phyloP scores from a whole-genome alignment of 2,797 vertebrate species.

The Muraenolepis orangiensis region DNA sequence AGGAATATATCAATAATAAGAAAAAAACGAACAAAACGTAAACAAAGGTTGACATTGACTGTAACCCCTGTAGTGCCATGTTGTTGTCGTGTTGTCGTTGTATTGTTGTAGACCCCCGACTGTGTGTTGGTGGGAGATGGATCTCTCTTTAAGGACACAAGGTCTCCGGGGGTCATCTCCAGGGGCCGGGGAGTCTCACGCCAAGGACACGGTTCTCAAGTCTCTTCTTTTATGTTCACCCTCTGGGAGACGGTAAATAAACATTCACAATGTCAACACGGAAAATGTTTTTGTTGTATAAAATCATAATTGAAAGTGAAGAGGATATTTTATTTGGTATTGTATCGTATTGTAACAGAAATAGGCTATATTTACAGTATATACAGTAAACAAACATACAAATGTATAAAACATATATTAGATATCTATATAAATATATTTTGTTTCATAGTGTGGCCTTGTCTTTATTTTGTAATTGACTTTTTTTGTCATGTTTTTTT shows the following conservation, averaged over 20 bases:
- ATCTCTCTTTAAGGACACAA: neutral
- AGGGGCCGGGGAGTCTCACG: conserved; percentile 5
- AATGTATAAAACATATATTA: no score
- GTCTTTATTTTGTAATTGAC: no score
- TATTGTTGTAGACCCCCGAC: no score
- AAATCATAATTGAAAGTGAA: neutral
- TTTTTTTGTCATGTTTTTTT: no score
- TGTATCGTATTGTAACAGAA: neutral
- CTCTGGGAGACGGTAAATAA: conserved; percentile 25
- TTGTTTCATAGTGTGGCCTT: neutral
- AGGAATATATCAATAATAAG: neutral
- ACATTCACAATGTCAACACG: neutral
- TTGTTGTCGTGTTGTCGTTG: neutral
- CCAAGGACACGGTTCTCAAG: conserved; percentile 28
- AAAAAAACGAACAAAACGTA: neutral
- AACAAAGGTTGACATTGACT: neutral
- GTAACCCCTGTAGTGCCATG: neutral
- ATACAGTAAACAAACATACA: no score
- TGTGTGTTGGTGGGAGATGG: neutral
- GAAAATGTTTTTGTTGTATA: neutral
- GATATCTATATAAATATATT: no score
- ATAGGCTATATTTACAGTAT: no score
- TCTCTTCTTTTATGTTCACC: conserved; percentile 6
- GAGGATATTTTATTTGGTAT: neutral
- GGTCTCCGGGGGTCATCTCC: neutral